These are phyloP conservation scores for Cerceris ruficornis DNA, from an alignment of 2,888 invertebrate genomes.

Conservation along the genomic window DNA sequence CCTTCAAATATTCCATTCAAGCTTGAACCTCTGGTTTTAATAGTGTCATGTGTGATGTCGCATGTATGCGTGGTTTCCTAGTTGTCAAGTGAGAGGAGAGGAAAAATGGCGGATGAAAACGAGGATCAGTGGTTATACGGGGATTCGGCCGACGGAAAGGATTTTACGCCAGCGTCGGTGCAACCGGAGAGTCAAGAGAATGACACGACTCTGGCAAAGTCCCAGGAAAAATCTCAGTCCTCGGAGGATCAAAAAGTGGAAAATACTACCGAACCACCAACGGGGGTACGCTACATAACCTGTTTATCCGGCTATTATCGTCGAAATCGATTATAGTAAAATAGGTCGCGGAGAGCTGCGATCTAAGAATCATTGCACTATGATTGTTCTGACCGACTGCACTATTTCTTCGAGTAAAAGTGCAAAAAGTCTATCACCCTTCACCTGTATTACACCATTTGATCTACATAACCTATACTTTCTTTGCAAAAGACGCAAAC, in stretches of 20 bases:
- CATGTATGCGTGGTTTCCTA: constrained; percentile 9
- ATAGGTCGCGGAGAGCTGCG: not conserved
- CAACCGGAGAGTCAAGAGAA: constrained; percentile 73
- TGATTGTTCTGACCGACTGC: not conserved
- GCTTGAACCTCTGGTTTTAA: no score
- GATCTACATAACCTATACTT: constrained; percentile 31
- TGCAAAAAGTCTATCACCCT: not conserved
- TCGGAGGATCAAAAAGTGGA: constrained; percentile 67
- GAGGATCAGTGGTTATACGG: constrained; percentile 96
- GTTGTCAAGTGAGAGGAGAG: constrained; percentile 40
- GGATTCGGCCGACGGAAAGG: constrained; percentile 85
- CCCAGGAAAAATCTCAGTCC: constrained; percentile 71
- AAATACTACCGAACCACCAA: constrained; percentile 33
- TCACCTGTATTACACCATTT: not conserved
- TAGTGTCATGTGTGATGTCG: not conserved
- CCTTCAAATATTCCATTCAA: no score
- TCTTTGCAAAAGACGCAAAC: constrained; percentile 1
- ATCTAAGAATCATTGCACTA: not conserved
- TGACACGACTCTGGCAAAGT: constrained; percentile 64
- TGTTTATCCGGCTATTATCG: constrained; percentile 46
- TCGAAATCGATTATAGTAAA: constrained; percentile 12
- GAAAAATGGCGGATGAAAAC: constrained; percentile 87
- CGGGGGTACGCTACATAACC: constrained; percentile 75
- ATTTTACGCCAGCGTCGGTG: constrained; percentile 70
- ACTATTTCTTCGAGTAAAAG: not conserved